Evolutionary conservation across 2,888 invertebrate genomes (phyloP), one percentile per base, ranked within the genome.

Genomic region (Amphimallon solstitiale): DNA sequence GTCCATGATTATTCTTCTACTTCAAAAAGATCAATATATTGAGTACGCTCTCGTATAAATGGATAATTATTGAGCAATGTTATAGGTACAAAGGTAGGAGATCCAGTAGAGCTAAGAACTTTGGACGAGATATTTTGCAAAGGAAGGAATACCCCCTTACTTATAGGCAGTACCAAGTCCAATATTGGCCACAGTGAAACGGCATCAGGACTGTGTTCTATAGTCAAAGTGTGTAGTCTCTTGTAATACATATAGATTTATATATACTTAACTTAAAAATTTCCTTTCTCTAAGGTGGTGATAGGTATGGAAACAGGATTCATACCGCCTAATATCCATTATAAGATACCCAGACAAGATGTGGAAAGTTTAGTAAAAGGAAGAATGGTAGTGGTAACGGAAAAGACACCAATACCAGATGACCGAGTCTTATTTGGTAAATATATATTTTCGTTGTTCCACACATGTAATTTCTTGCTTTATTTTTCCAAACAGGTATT

Each of bases 181-280:
- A 98, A 97, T 81, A 86, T 97, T 80, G 98, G 98, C 0, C 98
- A 98, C 81, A 88, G 93, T 0, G 98, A 98, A 78, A 92, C 96
- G 0, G 89, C 90, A 1, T 92, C 93, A 2, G 93, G 95, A 6
- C 84, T 95, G 1, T 93, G 93, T 72, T 92, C 94, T 0, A 80
- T 96, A 66, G 89, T 91, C 0, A 96, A 96, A 85, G 92, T 90
- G 71, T 1, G 0, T 29, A 29, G 5, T 29, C 6, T 29, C 9
- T 7, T n/a, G n/a, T n/a, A n/a, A n/a, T n/a, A n/a, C n/a, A n/a
- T n/a, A 1, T 9, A 29, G 29, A 5, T 3, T 29, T 9, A 5
- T 29, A 9, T 5, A 23, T 4, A 23, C n/a, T n/a, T 23, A 23
- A 29, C 9, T 2, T 15, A 19, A 19, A 45, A 9, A 19, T 21